These are phyloP conservation scores for Cacatua alba DNA, from an alignment of 2,113 vertebrate species.

Conservation along the genomic window DNA sequence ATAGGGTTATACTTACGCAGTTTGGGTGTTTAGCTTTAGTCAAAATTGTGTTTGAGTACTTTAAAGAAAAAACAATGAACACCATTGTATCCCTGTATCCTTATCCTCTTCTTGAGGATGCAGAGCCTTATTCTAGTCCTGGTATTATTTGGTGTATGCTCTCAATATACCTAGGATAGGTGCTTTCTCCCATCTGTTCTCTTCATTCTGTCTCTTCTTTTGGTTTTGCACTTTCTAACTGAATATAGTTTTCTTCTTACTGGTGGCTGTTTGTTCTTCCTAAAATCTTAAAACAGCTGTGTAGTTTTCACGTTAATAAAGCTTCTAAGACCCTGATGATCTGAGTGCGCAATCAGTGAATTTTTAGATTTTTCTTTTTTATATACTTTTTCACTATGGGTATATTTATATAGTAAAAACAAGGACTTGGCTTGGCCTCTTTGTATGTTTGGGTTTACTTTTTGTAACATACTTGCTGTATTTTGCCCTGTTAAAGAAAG, in stretches of 20 bases:
- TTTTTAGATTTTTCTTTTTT: background rate
- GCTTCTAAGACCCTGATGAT: background rate
- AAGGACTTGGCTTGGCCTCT: background rate
- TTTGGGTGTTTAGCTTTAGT: background rate
- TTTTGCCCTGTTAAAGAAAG: background rate
- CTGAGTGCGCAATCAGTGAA: background rate
- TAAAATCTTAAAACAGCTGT: background rate
- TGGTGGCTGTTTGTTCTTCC: background rate
- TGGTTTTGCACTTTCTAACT: background rate
- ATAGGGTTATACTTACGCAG: background rate
- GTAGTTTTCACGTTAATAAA: background rate
- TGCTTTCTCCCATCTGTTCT: background rate
- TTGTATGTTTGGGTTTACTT: background rate
- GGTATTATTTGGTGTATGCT: background rate
- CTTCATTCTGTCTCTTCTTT: background rate
- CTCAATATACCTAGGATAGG: background rate
- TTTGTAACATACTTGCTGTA: background rate
- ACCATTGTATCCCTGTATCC: background rate
- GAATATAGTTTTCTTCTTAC: background rate
- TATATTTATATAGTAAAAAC: background rate
- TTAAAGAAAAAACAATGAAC: background rate
- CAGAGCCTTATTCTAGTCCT: background rate
- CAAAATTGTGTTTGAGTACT: background rate
- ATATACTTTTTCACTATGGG: background rate
- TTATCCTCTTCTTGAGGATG: background rate